Conservation (phyloP, 53 echinoderm and acorn worm genomes). For the Hippasteria phrygiana region DNA sequence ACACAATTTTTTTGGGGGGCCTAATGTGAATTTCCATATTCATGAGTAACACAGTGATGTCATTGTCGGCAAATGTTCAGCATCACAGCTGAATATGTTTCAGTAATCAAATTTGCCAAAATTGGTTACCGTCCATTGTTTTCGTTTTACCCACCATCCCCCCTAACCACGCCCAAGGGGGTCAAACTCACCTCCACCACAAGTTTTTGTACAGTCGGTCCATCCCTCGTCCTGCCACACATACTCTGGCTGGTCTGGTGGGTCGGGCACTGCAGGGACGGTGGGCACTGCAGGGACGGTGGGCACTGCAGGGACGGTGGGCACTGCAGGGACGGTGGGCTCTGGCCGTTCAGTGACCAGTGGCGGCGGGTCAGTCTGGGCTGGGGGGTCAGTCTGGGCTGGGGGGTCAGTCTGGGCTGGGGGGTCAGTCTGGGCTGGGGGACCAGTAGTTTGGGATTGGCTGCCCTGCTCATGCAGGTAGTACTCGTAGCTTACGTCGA, state of each 20-base stretch:
- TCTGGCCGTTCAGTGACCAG: too few species aligned
- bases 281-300: not conserved
- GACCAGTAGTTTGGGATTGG: not conserved
- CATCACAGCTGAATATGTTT: not conserved
- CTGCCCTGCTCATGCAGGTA: not conserved
- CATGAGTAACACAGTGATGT: too few species aligned
- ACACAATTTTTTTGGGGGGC: too few species aligned
- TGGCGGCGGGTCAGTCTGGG: too few species aligned
- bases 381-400: too few species aligned
- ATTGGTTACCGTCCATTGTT: too few species aligned
- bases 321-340: not conserved
- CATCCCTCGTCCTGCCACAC: conserved; percentile 76
- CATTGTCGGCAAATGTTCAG: too few species aligned
- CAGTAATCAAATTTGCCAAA: too few species aligned
- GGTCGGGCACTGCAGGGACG: not conserved
- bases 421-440: not conserved
- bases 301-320: not conserved
- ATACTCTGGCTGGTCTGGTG: conserved; percentile 47
- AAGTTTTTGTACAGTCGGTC: conserved; percentile 75
- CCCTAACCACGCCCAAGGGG: too few species aligned
- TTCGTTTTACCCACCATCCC: too few species aligned
- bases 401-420: not conserved
- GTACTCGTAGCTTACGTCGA: conserved; percentile 53
- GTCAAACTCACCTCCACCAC: conserved; percentile 75
- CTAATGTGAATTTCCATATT: too few species aligned